Percentiles rank a stretch among this genome's conserved stretches.
These are phyloP conservation scores for Ganaspis brasiliensis DNA, from an alignment of 2,888 invertebrate genomes.

Conservation along the genomic window DNA sequence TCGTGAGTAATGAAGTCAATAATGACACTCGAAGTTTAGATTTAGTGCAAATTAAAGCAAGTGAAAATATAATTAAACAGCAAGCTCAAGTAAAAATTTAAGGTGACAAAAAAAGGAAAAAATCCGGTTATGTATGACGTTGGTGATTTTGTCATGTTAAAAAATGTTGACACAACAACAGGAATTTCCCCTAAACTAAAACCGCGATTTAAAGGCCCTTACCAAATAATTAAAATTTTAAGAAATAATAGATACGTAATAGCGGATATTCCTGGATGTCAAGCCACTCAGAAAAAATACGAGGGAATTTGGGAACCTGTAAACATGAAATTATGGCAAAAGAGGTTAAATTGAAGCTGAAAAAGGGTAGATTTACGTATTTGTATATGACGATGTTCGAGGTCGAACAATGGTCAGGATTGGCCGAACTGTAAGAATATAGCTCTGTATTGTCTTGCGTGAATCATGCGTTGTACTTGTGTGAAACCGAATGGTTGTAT, in stretches of 20 bases:
- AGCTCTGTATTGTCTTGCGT: too few relatives aligned
- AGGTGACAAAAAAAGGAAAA: neutral
- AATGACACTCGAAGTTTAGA: slow-evolving; percentile 46
- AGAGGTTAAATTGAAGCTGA: neutral
- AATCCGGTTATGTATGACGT: slow-evolving; percentile 43
- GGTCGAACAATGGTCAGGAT: too few relatives aligned
- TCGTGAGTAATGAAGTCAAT: neutral
- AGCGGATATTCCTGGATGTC: slow-evolving; percentile 55
- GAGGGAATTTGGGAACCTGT: slow-evolving; percentile 58
- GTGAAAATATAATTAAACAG: neutral
- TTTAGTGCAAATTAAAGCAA: slow-evolving; percentile 43
- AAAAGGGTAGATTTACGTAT: too few relatives aligned
- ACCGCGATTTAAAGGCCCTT: slow-evolving; percentile 61
- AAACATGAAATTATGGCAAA: slow-evolving; percentile 56
- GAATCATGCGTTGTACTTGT: too few relatives aligned
- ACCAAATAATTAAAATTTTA: slow-evolving; percentile 54
- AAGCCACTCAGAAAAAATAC: slow-evolving; percentile 52
- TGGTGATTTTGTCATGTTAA: slow-evolving; percentile 56
- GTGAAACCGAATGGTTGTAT: too few relatives aligned
- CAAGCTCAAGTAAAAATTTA: neutral
- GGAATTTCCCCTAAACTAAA: slow-evolving; percentile 59
- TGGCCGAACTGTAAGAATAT: too few relatives aligned
- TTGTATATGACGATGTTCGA: too few relatives aligned
- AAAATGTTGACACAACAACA: slow-evolving; percentile 53
- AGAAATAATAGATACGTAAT: slow-evolving; percentile 61